phyloP scores from a whole-genome alignment of 2,888 invertebrate species.

The Macaria notata region DNA sequence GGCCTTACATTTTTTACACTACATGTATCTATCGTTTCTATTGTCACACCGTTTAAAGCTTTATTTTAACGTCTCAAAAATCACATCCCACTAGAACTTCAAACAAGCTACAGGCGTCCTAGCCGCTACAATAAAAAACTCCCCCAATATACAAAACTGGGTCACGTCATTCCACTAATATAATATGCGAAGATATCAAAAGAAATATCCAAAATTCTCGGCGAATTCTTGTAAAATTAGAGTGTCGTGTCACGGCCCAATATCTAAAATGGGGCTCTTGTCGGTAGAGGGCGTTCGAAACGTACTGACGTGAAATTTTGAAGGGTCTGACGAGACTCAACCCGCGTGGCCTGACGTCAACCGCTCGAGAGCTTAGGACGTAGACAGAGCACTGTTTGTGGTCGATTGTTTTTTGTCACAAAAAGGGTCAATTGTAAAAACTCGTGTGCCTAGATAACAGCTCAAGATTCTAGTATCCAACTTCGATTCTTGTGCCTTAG shows the following conservation, averaged over 20 bases:
- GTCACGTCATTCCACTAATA: constrained; percentile 16
- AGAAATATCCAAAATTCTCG: constrained; percentile 24
- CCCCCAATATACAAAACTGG: constrained; percentile 13
- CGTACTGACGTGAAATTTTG: constrained; percentile 53
- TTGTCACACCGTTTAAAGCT: no score
- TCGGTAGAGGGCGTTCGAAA: constrained; percentile 52
- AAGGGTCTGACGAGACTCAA: constrained; percentile 47
- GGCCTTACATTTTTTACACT: no score
- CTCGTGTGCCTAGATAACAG: no score
- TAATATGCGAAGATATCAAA: constrained; percentile 23
- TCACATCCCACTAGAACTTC: no score
- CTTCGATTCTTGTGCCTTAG: no score
- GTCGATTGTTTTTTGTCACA: no score
- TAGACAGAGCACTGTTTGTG: constrained; percentile 13
- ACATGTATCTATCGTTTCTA: no score
- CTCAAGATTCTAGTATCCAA: no score
- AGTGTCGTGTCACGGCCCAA: constrained; percentile 41
- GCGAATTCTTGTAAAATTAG: constrained; percentile 26
- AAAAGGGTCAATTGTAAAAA: no score
- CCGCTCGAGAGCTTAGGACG: constrained; percentile 37
- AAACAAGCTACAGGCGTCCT: not conserved
- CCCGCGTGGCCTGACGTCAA: constrained; percentile 55
- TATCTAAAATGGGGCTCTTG: constrained; percentile 58
- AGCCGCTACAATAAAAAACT: constrained; percentile 6
- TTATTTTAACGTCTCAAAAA: no score